Conservation (phyloP, 2,113 vertebrate genomes). For the Clarias batrachus region DNA sequence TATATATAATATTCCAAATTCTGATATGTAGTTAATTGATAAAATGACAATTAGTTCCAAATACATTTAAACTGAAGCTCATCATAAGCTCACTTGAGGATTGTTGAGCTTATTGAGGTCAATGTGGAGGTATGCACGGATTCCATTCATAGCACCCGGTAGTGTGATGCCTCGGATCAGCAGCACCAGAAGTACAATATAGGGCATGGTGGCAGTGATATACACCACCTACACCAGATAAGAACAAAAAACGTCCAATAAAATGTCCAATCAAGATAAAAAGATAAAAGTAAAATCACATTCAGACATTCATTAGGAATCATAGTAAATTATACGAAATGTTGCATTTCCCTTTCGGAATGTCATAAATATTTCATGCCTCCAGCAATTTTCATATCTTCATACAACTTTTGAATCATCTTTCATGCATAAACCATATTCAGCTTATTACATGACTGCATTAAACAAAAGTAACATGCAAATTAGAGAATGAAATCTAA, state of each 20-base stretch:
- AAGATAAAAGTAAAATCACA: background rate
- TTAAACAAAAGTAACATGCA: background rate
- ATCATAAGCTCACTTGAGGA: constrained; percentile 78
- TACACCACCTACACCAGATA: constrained; percentile 87
- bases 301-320: background rate
- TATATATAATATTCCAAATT: background rate
- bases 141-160: constrained; percentile 88
- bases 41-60: background rate
- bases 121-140: constrained; percentile 90
- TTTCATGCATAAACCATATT: background rate
- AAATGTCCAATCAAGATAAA: background rate
- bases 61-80: background rate
- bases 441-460: background rate
- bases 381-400: background rate
- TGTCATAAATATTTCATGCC: background rate
- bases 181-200: constrained; percentile 90
- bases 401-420: background rate
- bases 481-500: background rate
- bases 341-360: background rate
- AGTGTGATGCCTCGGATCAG: constrained; percentile 91
- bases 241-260: background rate
- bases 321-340: background rate
- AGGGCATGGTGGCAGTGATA: constrained; percentile 97
- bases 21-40: background rate
- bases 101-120: constrained; percentile 89